Evolutionary conservation across 2,797 vertebrate species (phyloP), one percentile per base, ranked within the genome.

Genomic region (Dicrostonyx torquatus): DNA sequence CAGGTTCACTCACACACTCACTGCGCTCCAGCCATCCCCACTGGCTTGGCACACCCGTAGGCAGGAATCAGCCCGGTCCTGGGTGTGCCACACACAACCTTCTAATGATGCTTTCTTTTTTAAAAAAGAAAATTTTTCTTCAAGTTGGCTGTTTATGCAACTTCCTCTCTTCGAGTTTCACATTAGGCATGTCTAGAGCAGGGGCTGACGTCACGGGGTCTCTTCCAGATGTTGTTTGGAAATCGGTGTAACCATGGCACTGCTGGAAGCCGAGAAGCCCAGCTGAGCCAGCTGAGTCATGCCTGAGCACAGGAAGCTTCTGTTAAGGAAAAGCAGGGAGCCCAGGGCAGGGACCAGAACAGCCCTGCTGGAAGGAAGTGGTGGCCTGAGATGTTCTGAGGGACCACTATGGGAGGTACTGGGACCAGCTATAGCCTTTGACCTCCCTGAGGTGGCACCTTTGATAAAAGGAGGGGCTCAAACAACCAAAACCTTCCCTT

Each of bases 161-260:
- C 96, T 96, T 95, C 72, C 96, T 98, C 97, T 96, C 62, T 84
- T 93, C 87, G 55, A 0, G 88, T 93, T 90, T 97, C 86, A 85
- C 48, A 64, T 96, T 88, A 90, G 91, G 75, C 34, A 0, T 97
- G 97, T 97, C 95, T 96, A 87, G 92, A 75, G 43, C 48, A 90
- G 94, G 95, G 80, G 80, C 83, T 77, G 9, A 53, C 50, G 87
- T 97, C 90, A 93, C 96, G 93, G 95, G 95, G 93, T 94, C 73
- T 91, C 89, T 45, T 96, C 97, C 98, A 98, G 98, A 98, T 97
- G 98, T 96, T 98, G 96, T 98, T 98, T 98, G 97, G 98, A 97
- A 97, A 73, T 94, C 76, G 37, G 53, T 43, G 97, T 98, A 97
- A 97, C 97, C 96, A 98, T 97, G 98, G 97, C 92, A 95, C 94